A percentile compares a stretch with the other conserved stretches of the same genome.
Evolutionary conservation across 1,140 invertebrate genomes (phyloP).

Genomic region (Globodera ellingtonae): DNA sequence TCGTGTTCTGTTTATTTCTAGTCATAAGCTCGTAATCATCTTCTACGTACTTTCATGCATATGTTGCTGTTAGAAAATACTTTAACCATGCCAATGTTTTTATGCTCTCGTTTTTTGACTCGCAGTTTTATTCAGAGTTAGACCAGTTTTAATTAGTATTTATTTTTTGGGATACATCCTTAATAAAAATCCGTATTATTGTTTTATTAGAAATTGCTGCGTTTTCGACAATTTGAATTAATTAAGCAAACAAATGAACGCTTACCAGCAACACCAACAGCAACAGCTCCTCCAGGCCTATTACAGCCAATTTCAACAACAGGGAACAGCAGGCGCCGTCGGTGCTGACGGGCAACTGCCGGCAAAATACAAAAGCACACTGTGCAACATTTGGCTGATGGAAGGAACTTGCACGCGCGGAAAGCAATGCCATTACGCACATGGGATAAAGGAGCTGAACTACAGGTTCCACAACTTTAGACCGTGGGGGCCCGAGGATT

Average conservation of each 20-base stretch:
- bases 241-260: neutral
- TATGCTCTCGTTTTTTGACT: too few relatives aligned
- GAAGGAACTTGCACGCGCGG: constrained; percentile 27
- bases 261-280: constrained; percentile 21
- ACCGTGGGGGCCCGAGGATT: too few relatives aligned
- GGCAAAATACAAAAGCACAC: constrained; percentile 20
- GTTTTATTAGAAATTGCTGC: too few relatives aligned
- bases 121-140: too few relatives aligned
- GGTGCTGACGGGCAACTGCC: neutral
- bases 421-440: constrained; percentile 25
- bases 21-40: too few relatives aligned
- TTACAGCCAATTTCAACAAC: constrained; percentile 13
- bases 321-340: neutral
- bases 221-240: neutral
- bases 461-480: constrained; percentile 10
- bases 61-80: too few relatives aligned
- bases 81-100: too few relatives aligned
- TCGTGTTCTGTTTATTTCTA: too few relatives aligned
- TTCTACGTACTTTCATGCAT: too few relatives aligned
- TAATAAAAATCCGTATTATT: too few relatives aligned
- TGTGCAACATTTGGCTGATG: constrained; percentile 30
- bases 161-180: too few relatives aligned
- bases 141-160: too few relatives aligned
- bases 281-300: constrained; percentile 12
- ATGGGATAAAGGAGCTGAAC: constrained; percentile 26